A percentile compares a stretch with the other conserved stretches of the same genome.
These are phyloP conservation scores for Danio albolineatus DNA, from an alignment of 2,797 vertebrate genomes.

Conservation along the genomic window DNA sequence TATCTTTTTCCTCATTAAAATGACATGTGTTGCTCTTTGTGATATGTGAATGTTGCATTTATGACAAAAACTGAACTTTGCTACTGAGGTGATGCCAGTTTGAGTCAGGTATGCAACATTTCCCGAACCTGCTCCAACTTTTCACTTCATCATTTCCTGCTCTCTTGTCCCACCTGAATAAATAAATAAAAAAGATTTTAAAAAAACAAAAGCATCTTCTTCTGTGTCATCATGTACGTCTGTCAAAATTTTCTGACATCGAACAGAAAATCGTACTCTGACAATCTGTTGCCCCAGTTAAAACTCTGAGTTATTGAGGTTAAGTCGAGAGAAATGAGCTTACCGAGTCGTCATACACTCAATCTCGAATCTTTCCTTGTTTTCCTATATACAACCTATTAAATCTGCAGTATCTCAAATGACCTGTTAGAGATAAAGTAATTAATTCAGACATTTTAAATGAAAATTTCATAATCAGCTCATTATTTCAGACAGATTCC, in stretches of 20 bases:
- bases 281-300: background rate
- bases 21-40: slow-evolving; percentile 32
- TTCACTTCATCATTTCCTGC: background rate
- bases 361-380: background rate
- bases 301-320: background rate
- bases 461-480: background rate
- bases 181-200: background rate
- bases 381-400: background rate
- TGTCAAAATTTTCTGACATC: background rate
- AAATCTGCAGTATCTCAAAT: slow-evolving; percentile 1
- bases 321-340: background rate
- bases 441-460: slow-evolving; percentile 1
- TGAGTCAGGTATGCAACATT: background rate
- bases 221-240: slow-evolving; percentile 6
- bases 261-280: slow-evolving; percentile 30
- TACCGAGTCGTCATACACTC: background rate
- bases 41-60: background rate
- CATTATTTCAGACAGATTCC: slow-evolving; percentile 2
- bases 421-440: background rate
- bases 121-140: background rate
- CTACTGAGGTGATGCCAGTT: background rate
- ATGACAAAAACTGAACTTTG: background rate
- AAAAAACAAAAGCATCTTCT: slow-evolving; percentile 14
- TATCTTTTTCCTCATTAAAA: slow-evolving; percentile 34
- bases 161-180: slow-evolving; percentile 2